These are phyloP conservation scores for Anniella stebbinsi DNA, from an alignment of 2,797 vertebrate species.

Conservation along the genomic window DNA sequence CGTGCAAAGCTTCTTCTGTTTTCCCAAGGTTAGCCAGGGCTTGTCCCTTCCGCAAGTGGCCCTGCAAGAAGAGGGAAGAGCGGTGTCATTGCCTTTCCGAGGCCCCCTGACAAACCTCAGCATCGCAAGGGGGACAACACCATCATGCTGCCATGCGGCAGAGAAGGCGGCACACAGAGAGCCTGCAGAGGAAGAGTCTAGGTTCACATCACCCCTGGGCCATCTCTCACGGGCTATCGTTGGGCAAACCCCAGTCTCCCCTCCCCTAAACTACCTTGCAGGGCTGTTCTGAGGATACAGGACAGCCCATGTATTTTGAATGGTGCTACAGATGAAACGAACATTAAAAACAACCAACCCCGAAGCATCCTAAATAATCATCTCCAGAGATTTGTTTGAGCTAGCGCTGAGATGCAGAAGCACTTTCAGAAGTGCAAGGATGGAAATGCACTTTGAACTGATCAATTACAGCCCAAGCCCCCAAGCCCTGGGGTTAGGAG, in stretches of 20 bases:
- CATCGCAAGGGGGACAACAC: neutral
- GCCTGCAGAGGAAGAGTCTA: neutral
- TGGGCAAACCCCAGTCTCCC: no score
- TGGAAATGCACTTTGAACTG: neutral
- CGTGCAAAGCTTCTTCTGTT: constrained; percentile 88
- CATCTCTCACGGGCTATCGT: no score
- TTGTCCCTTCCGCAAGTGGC: constrained; percentile 90
- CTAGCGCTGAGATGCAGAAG: neutral
- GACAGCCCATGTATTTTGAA: neutral
- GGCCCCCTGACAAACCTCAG: neutral
- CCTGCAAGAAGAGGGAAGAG: constrained; percentile 77
- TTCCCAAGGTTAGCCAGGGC: constrained; percentile 87
- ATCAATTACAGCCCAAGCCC: neutral
- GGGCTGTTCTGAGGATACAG: neutral
- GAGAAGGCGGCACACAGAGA: neutral
- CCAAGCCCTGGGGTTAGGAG: neutral
- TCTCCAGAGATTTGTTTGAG: neutral
- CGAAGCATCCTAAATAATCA: neutral
- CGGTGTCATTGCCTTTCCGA: constrained; percentile 5
- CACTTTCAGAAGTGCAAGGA: neutral
- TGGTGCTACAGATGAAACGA: neutral
- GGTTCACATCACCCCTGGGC: neutral
- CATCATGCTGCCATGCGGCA: no score
- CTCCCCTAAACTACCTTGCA: no score
- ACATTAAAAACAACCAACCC: neutral